Percentiles rank a stretch among this genome's conserved stretches.
Conservation (phyloP, 2,888 invertebrate genomes). For the Itoplectis maculator region DNA sequence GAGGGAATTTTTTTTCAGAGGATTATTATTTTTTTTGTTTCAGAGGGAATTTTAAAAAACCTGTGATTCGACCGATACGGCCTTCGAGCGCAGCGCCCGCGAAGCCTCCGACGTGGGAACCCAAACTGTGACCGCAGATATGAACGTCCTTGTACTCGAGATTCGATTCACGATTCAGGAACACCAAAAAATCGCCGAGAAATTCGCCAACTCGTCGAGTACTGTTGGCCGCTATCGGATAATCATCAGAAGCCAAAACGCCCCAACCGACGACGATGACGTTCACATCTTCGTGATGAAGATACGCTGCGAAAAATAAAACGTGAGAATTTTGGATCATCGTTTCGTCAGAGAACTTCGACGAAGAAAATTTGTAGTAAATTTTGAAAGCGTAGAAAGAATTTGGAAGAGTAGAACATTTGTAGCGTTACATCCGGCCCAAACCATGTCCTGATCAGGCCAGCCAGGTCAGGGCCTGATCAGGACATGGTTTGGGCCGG, state of each 20-base stretch:
- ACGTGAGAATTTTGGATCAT: background rate
- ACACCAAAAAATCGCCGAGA: constrained; percentile 77
- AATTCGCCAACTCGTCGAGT: constrained; percentile 78
- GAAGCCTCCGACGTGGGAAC: constrained; percentile 77
- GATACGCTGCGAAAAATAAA: constrained; percentile 73
- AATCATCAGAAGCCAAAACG: constrained; percentile 74
- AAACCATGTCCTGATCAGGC: too few species aligned
- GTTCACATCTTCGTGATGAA: constrained; percentile 79
- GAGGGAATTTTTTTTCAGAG: too few species aligned
- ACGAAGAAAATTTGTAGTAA: too few species aligned
- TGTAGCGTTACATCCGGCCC: too few species aligned
- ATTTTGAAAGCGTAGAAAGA: too few species aligned
- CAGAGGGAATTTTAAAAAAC: too few species aligned
- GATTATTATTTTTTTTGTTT: too few species aligned
- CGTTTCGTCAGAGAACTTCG: constrained; percentile 45
- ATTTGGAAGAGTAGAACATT: too few species aligned
- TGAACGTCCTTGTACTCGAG: constrained; percentile 79
- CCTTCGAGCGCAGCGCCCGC: constrained; percentile 76
- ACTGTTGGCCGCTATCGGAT: constrained; percentile 78
- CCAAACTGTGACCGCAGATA: constrained; percentile 76
- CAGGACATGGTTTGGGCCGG: too few species aligned
- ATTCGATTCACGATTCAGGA: constrained; percentile 78
- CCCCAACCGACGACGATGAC: constrained; percentile 81
- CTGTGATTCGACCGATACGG: constrained; percentile 77
- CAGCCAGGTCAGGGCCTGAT: too few species aligned